phyloP scores from a whole-genome alignment of 23 tunicate genomes.

The Halocynthia aurantium region DNA sequence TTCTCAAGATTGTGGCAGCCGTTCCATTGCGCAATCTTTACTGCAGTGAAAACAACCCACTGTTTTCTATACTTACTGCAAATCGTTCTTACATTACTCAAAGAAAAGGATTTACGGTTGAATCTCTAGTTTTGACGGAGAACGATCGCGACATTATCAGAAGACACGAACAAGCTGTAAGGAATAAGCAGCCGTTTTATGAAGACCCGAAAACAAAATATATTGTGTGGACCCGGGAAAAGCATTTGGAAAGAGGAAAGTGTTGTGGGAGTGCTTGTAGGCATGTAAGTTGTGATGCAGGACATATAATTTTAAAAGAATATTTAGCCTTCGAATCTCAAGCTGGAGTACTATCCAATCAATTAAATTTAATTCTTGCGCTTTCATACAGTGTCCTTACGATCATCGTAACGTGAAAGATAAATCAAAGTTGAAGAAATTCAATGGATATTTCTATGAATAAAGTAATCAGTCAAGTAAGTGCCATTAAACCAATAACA shows the following conservation, averaged over 20 bases:
- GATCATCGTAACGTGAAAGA: conserved; percentile 69
- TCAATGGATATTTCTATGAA: conserved; percentile 77
- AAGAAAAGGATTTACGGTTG: background rate
- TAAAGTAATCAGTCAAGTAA: background rate
- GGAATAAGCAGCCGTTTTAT: conserved; percentile 22
- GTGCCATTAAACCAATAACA: too few relatives aligned
- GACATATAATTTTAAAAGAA: background rate
- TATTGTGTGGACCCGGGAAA: conserved; percentile 43
- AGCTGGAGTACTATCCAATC: background rate
- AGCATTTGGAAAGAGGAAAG: conserved; percentile 67
- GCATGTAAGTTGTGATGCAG: conserved; percentile 48
- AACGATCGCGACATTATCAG: conserved; percentile 38
- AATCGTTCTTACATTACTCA: too few relatives aligned
- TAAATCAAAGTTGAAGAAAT: conserved; percentile 24
- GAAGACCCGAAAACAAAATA: conserved; percentile 70
- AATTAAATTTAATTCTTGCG: background rate
- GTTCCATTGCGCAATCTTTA: too few relatives aligned
- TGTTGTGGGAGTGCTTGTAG: conserved; percentile 94
- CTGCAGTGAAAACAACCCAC: too few relatives aligned
- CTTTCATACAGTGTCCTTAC: conserved; percentile 69
- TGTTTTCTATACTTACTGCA: too few relatives aligned
- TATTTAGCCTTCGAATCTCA: background rate
- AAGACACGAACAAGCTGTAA: conserved; percentile 50
- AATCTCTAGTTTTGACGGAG: background rate
- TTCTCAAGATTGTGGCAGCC: too few relatives aligned